These are phyloP conservation scores for Gymnocephalus cernua DNA, from an alignment of 2,113 vertebrate species.

Conservation along the genomic window DNA sequence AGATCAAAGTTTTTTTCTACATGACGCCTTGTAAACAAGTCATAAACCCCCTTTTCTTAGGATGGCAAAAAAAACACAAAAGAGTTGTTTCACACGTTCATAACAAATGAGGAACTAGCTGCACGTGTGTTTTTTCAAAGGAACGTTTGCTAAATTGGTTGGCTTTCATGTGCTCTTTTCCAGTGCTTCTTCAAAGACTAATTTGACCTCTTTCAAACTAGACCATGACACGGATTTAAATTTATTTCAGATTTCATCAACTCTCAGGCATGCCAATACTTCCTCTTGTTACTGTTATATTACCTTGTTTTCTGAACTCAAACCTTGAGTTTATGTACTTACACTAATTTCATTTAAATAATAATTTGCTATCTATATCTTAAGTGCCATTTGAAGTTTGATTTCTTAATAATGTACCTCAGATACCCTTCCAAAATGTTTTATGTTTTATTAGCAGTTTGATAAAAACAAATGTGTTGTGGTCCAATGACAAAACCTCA, in stretches of 20 bases:
- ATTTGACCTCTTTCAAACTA: not conserved
- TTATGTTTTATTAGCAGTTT: slow-evolving; percentile 2
- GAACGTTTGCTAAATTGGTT: slow-evolving; percentile 8
- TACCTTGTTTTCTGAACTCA: not conserved
- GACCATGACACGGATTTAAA: not conserved
- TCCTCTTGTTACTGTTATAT: not conserved
- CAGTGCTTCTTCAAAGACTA: not conserved
- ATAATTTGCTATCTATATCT: not conserved
- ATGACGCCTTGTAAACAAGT: slow-evolving; percentile 47
- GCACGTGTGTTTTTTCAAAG: slow-evolving; percentile 64
- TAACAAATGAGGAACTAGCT: slow-evolving; percentile 49
- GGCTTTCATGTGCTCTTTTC: not conserved
- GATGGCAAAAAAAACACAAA: slow-evolving; percentile 22
- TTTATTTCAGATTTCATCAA: not conserved
- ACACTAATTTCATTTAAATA: not conserved
- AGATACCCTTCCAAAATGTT: not conserved
- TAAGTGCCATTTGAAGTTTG: not conserved
- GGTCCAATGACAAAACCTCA: not conserved
- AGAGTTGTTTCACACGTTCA: slow-evolving; percentile 64
- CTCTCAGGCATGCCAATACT: not conserved
- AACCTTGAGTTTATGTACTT: not conserved
- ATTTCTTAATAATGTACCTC: not conserved
- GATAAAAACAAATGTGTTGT: not conserved
- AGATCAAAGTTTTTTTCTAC: slow-evolving; percentile 64
- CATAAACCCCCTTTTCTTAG: slow-evolving; percentile 49